Conservation (phyloP, 2,113 vertebrate species). For the Aleadryas rufinucha region DNA sequence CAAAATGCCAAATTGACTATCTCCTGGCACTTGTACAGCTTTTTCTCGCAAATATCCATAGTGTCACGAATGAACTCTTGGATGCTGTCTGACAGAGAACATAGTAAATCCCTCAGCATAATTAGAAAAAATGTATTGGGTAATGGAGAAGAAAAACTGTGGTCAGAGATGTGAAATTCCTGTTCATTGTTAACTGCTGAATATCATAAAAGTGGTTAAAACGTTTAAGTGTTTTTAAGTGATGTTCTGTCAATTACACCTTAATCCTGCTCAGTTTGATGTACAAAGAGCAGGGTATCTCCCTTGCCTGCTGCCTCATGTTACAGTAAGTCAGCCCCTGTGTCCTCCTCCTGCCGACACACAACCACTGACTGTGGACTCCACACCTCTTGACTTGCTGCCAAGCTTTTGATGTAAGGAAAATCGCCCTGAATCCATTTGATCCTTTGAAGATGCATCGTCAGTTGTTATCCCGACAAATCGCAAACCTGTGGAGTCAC, state of each 20-base stretch:
- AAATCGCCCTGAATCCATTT: conserved; percentile 58
- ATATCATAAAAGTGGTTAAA: background rate
- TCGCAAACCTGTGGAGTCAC: conserved; percentile 14
- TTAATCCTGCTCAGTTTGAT: background rate
- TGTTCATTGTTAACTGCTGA: background rate
- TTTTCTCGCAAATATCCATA: background rate
- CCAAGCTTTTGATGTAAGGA: conserved; percentile 78
- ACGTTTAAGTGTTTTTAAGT: background rate
- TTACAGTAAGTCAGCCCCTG: conserved; percentile 51
- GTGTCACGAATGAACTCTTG: background rate
- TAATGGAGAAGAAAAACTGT: background rate
- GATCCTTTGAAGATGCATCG: conserved; percentile 71
- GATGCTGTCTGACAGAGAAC: background rate
- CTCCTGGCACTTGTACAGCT: background rate
- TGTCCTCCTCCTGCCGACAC: conserved; percentile 15
- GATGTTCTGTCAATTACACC: background rate
- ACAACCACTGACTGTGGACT: conserved; percentile 69
- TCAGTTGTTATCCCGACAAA: conserved; percentile 54
- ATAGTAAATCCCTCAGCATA: background rate
- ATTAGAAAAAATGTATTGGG: background rate
- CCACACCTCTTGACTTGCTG: conserved; percentile 65
- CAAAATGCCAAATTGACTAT: background rate
- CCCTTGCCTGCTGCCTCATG: conserved; percentile 25
- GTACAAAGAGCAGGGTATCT: background rate
- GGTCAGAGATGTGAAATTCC: background rate